phyloP scores from a whole-genome alignment of 2,113 vertebrate genomes.

The Trogon melanurus region DNA sequence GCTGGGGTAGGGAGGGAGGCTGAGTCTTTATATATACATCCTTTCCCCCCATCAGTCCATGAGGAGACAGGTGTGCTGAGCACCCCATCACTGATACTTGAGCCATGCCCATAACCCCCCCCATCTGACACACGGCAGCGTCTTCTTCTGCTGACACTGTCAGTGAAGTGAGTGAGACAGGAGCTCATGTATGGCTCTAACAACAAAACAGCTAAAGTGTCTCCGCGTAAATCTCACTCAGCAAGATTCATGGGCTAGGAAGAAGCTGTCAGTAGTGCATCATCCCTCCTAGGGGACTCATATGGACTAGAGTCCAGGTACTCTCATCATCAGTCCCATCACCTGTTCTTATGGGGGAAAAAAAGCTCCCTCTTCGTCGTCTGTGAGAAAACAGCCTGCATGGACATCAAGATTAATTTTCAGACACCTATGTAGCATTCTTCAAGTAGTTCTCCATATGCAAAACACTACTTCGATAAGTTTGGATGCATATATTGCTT shows the following conservation, averaged over 20 bases:
- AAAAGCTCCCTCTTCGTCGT: not conserved
- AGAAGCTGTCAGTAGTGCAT: not conserved
- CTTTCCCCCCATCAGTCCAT: not conserved
- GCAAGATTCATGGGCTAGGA: not conserved
- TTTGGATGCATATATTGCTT: not conserved
- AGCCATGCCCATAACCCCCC: not conserved
- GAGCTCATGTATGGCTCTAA: not conserved
- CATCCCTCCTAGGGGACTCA: fast-evolving
- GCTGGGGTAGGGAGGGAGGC: not conserved
- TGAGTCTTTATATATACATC: not conserved
- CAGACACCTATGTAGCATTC: not conserved
- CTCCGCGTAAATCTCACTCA: not conserved
- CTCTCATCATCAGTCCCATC: not conserved
- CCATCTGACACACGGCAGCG: fast-evolving
- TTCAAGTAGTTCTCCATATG: not conserved
- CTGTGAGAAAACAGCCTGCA: not conserved
- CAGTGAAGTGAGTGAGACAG: not conserved
- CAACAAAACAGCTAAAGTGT: not conserved
- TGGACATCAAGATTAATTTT: not conserved
- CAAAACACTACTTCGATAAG: not conserved
- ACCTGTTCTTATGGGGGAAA: not conserved
- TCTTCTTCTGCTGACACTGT: not conserved
- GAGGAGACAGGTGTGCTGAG: not conserved
- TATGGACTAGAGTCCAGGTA: not conserved
- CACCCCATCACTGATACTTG: not conserved